phyloP scores from a whole-genome alignment of 2,888 invertebrate genomes.

The Synanthedon myopaeformis region DNA sequence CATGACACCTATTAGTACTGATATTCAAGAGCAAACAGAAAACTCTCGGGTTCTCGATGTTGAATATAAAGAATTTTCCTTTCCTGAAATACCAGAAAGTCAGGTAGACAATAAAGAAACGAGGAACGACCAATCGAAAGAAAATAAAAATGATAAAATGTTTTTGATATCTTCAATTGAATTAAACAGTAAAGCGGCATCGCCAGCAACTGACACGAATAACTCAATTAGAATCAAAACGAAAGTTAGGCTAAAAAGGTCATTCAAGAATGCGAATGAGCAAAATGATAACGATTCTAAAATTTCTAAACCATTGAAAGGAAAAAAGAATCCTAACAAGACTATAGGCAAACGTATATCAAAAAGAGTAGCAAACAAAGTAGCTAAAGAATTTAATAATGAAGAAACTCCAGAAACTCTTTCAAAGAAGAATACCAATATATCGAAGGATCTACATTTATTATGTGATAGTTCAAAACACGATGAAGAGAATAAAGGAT shows the following conservation, averaged over 20 bases:
- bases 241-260: slow-evolving; percentile 13
- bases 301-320: background rate
- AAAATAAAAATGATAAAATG: slow-evolving; percentile 14
- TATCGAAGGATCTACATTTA: too few relatives aligned
- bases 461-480: too few relatives aligned
- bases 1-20: too few relatives aligned
- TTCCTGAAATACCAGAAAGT: background rate
- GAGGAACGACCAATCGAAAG: slow-evolving; percentile 2
- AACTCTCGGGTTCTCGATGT: too few relatives aligned
- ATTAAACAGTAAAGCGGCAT: slow-evolving; percentile 7
- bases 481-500: too few relatives aligned
- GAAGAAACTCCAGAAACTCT: too few relatives aligned
- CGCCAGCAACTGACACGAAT: slow-evolving; percentile 4
- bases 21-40: too few relatives aligned
- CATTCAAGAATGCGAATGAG: background rate
- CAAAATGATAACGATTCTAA: background rate
- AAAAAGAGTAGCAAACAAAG: slow-evolving; percentile 2
- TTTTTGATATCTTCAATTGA: slow-evolving; percentile 33
- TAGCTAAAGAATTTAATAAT: background rate
- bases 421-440: too few relatives aligned
- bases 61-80: background rate
- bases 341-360: slow-evolving; percentile 2
- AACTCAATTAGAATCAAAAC: slow-evolving; percentile 9
- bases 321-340: background rate
- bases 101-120: slow-evolving; percentile 23